Evolutionary conservation across 2,113 vertebrate genomes (phyloP), one percentile per base, ranked within the genome.

Genomic region (Aix galericulata): DNA sequence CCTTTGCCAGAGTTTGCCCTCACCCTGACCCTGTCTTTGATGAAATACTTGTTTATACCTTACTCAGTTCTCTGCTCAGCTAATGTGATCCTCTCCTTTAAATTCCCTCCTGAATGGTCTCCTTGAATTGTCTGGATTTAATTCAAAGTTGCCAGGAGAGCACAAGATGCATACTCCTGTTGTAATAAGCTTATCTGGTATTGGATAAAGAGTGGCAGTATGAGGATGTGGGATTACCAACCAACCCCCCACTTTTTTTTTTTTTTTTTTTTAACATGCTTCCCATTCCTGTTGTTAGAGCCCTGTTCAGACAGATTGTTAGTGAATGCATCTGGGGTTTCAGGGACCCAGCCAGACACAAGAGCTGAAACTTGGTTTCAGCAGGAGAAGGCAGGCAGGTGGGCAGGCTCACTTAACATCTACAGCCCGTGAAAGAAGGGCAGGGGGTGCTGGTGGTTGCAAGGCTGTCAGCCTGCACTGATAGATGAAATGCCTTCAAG

Each of bases 11-110:
- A 60, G 48, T 48, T 83, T 94, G 82, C 67, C 63, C 86, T 96
- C 78, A 85, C 81, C 62, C 64, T 53, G 78, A 85, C 84, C 81
- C 72, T 96, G 89, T 91, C 81, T 93, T 94, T 93, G 66, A 74
- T 95, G 89, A 95, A 94, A 92, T 94, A 89, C 86, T 94, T 96
- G 88, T 96, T 96, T 93, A 89, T 91, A 69, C 64, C 74, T 91
- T 89, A 52, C 67, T 91, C 55, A 60, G 62, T 94, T 89, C 81
- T 83, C 52, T 23, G 32, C 20, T 90, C 40, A 79, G 77, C 62
- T 92, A 93, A 84, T 76, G 44, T 86, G 83, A 86, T 76, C 77
- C 58, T 53, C 32, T 72, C 50, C 56, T 71, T 83, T 91, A 93
- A 91, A 90, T 91, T 90, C 72, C 25, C 69, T 86, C 31, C 36